Base-by-base conservation (phyloP, 2,888 invertebrate genomes). In the Nemurella pictetii region DNA sequence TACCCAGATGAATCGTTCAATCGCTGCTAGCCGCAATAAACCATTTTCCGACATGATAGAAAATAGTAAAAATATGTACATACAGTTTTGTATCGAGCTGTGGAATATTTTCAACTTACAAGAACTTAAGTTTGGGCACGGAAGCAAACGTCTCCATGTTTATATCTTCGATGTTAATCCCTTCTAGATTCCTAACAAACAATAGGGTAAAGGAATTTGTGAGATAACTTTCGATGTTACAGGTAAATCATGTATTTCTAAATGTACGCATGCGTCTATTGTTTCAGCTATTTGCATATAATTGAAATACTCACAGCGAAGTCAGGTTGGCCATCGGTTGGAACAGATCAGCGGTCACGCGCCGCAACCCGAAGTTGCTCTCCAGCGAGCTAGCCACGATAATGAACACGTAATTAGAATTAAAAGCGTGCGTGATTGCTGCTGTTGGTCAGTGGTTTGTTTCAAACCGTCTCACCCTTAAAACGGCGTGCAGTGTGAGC, bases 131-230 rank as follows among this genome's bases (percentile, higher is more conserved):
- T 15, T 90, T 90, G 3, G 87, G 87, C 85, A 94, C 89, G 0
- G 88, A 86, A 55, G 90, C 89, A 85, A 94, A 92, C 35, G 92
- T 90, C 29, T 90, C 89, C 75, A 92, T 91, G 83, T 92, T 91
- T 12, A 93, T 91, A 85, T 90, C 89, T 12, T 90, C 88, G 84
- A 92, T 90, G 83, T 92, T 92, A 28, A 94, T 92, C 2, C 91
- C 92, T 84, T 92, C 91, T 30, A 94, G 88, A 87, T 92, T 91
- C 80, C 93, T 92, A 87, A 36, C 87, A 89, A 35, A 55, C 77
- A 83, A 27, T 20, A 32, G 3, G 75, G 83, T 85, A 25, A 86
- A 80, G 80, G 77, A 84, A 82, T 26, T 2, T 12, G 35, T 36
- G n/a, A n/a, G n/a, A n/a, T n/a, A 26, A 20, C 29, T 30, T 36